These are phyloP conservation scores for Ceratoteleas bidentatus DNA, from an alignment of 1,140 invertebrate genomes.

Conservation along the genomic window DNA sequence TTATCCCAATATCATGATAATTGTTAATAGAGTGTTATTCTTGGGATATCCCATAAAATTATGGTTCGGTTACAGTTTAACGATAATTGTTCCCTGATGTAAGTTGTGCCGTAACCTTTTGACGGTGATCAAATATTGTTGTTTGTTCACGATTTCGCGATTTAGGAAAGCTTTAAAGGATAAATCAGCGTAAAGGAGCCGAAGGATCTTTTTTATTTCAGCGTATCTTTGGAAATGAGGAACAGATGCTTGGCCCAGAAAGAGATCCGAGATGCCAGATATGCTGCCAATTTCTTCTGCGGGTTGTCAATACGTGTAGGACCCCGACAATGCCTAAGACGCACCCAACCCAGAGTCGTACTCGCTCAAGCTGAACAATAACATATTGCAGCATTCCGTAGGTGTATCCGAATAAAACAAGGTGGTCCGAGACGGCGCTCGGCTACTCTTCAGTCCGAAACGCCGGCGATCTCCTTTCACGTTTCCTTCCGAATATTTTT, in stretches of 20 bases:
- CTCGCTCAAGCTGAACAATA: constrained; percentile 76
- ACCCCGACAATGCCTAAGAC: constrained; percentile 70
- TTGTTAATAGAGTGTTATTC: too few relatives aligned
- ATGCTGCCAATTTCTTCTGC: constrained; percentile 77
- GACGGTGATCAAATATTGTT: not conserved
- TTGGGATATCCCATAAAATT: too few relatives aligned
- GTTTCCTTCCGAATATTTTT: constrained; percentile 19
- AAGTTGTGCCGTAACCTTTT: not conserved
- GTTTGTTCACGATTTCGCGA: constrained; percentile 12
- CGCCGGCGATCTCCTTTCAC: constrained; percentile 23
- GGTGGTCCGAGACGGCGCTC: constrained; percentile 23
- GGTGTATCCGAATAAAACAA: constrained; percentile 56
- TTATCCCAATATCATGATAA: too few relatives aligned
- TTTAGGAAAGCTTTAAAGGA: constrained; percentile 36
- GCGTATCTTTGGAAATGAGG: constrained; percentile 42
- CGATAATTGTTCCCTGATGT: not conserved
- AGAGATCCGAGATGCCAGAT: constrained; percentile 73
- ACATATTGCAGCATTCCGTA: constrained; percentile 74
- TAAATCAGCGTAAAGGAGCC: constrained; percentile 50
- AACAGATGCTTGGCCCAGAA: constrained; percentile 73
- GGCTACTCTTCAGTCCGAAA: constrained; percentile 10
- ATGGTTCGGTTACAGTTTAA: too few relatives aligned
- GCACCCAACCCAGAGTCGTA: constrained; percentile 57
- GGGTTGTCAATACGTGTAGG: constrained; percentile 75
- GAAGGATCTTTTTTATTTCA: constrained; percentile 38